phyloP scores from a whole-genome alignment of 2,797 vertebrate genomes.

The Pantherophis vulpinus region DNA sequence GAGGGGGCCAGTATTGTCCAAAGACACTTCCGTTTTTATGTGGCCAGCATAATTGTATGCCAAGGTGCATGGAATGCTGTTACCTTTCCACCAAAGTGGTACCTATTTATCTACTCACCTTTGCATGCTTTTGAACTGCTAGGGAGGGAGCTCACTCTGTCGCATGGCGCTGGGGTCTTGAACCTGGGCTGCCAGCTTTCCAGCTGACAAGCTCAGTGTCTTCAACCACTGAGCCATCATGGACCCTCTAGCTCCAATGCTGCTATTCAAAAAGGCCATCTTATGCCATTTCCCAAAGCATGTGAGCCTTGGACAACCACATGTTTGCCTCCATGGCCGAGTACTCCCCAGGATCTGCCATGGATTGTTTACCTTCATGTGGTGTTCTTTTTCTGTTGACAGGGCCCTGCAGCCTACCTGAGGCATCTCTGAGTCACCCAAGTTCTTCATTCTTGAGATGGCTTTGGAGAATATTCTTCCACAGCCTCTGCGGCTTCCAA shows the following conservation, averaged over 20 bases:
- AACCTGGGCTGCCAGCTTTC: neutral
- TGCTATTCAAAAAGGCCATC: neutral
- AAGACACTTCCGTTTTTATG: too few relatives aligned
- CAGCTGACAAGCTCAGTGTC: neutral
- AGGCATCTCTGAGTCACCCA: neutral
- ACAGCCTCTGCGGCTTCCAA: neutral
- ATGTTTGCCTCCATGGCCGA: neutral
- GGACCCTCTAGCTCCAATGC: neutral
- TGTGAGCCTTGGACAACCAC: neutral
- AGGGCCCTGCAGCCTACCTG: too few relatives aligned
- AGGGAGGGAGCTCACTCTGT: too few relatives aligned
- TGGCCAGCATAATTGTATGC: too few relatives aligned
- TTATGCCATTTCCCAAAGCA: neutral
- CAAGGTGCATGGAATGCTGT: too few relatives aligned
- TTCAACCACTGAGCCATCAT: neutral
- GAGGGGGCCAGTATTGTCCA: too few relatives aligned
- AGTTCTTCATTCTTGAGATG: neutral
- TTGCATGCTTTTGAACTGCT: too few relatives aligned
- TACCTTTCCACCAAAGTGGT: too few relatives aligned
- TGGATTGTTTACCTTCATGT: neutral
- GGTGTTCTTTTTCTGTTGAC: neutral
- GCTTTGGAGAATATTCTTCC: neutral
- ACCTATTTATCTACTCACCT: too few relatives aligned
- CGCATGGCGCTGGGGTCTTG: neutral
- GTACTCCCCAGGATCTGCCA: neutral